A percentile compares a stretch with the other conserved stretches of the same genome.
These are phyloP conservation scores for Mesoclemmys tuberculata DNA, from an alignment of 2,113 vertebrate genomes.

Conservation along the genomic window DNA sequence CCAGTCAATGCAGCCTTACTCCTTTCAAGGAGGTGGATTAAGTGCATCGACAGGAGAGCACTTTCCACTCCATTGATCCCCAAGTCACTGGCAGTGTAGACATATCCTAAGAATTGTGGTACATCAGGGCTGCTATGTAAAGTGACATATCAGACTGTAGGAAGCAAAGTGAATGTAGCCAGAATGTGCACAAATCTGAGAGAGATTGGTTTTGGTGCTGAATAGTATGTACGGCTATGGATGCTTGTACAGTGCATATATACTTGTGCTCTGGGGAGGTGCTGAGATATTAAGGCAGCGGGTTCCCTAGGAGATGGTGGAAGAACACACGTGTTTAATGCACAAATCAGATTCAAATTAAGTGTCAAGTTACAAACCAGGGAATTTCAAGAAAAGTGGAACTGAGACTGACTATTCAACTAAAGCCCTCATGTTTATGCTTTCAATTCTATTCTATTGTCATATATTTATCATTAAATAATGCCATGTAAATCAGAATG, in stretches of 20 bases:
- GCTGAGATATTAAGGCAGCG: neutral
- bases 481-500: neutral
- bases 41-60: too few relatives aligned
- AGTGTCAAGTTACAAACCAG: accelerated
- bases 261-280: neutral
- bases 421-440: neutral
- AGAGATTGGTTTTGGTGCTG: neutral
- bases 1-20: too few relatives aligned
- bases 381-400: neutral
- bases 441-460: neutral
- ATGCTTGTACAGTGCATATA: neutral
- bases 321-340: neutral
- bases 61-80: too few relatives aligned
- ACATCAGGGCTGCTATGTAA: neutral
- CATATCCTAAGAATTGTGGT: neutral
- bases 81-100: too few relatives aligned
- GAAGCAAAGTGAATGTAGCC: neutral
- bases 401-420: neutral
- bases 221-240: neutral
- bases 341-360: neutral
- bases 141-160: neutral
- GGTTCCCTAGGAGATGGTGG: neutral
- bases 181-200: neutral
- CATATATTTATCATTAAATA: neutral
- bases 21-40: too few relatives aligned